These are phyloP conservation scores for Autographa gamma DNA, from an alignment of 2,888 invertebrate genomes.

Conservation along the genomic window DNA sequence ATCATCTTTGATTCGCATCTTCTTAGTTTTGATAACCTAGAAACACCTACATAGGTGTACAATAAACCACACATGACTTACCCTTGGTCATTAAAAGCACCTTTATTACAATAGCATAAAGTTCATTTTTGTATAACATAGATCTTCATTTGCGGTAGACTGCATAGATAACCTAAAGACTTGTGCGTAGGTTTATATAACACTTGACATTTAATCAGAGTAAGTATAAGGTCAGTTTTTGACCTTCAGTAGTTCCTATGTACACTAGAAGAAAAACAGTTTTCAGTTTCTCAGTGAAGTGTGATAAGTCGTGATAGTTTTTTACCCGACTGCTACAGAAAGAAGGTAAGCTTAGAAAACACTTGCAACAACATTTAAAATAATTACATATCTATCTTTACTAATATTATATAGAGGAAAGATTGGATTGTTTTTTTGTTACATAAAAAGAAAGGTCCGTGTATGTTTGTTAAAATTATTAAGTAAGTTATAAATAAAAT, in stretches of 20 bases:
- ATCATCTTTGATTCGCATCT: neutral
- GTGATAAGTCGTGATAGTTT: too few species aligned
- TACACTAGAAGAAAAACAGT: neutral
- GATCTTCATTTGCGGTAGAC: neutral
- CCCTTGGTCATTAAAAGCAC: neutral
- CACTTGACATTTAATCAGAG: neutral
- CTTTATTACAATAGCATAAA: neutral
- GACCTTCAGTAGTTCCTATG: neutral
- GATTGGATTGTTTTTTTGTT: too few species aligned
- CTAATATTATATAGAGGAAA: too few species aligned
- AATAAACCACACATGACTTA: neutral
- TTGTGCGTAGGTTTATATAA: neutral
- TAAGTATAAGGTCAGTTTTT: neutral
- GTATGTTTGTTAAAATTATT: too few species aligned
- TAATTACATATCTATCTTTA: too few species aligned
- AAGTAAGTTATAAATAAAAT: too few species aligned
- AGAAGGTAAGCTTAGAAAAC: too few species aligned
- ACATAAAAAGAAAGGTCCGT: too few species aligned
- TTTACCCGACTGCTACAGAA: too few species aligned
- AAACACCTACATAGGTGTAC: neutral
- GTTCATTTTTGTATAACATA: neutral
- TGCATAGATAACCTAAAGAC: neutral
- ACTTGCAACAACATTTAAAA: too few species aligned
- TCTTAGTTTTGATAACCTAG: neutral
- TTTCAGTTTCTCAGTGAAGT: too few species aligned